Evolutionary conservation across 1,140 invertebrate genomes (phyloP).

Genomic region (Halyomorpha halys): DNA sequence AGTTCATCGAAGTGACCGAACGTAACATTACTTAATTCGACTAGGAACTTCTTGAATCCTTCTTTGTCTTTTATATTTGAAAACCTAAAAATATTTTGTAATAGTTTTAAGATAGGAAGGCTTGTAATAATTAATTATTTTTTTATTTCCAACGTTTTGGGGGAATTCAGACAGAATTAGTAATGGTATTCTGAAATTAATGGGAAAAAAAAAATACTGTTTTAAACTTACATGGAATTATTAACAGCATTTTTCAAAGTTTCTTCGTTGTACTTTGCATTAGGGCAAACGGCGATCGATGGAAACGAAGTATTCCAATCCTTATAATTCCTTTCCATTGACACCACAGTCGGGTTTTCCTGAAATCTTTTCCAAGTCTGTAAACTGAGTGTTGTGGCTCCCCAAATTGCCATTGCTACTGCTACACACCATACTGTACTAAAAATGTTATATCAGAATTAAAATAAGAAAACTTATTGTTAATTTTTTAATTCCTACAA

Average conservation of each 20-base stretch:
- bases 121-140: too few relatives aligned
- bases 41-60: neutral
- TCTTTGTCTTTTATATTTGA: neutral
- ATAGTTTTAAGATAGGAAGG: too few relatives aligned
- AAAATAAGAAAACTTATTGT: neutral
- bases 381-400: conserved; percentile 42
- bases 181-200: too few relatives aligned
- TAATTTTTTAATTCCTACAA: neutral
- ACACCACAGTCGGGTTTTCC: conserved; percentile 56
- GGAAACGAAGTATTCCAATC: conserved; percentile 61
- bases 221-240: too few relatives aligned
- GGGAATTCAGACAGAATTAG: too few relatives aligned
- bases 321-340: conserved; percentile 58
- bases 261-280: neutral
- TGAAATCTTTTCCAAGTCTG: conserved; percentile 52
- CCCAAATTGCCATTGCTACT: conserved; percentile 38
- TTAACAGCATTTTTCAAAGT: neutral
- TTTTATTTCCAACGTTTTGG: too few relatives aligned
- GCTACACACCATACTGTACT: conserved; percentile 40
- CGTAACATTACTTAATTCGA: neutral
- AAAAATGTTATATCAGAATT: neutral
- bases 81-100: conserved; percentile 1
- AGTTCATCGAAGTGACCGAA: neutral
- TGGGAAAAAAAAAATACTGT: too few relatives aligned
- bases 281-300: conserved; percentile 42